Evolutionary conservation across 2,888 invertebrate genomes (phyloP), one percentile per base, ranked within the genome.

Genomic region (Oconnorella tubifera): DNA sequence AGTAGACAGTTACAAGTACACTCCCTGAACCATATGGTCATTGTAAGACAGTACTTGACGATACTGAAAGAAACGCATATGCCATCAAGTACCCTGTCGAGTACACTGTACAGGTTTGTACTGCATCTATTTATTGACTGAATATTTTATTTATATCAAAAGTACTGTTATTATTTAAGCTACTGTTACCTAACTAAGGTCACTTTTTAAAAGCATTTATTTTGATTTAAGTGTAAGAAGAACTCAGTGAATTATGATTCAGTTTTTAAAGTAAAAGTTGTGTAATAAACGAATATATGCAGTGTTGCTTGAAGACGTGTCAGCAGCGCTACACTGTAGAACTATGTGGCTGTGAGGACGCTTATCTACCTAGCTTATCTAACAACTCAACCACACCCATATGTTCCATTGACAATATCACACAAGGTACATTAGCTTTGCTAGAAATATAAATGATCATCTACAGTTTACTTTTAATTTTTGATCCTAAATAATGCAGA

Each of bases 31-130:
- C 40, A 19, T 40, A 40, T 40, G 40, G 40, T 40, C 10, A 40
- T 19, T 40, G 40, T 40, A 40, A 10, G 19, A 40, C 40, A 19
- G 40, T 10, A 19, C 10, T 10, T 19, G 10, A 14, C 40, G 19
- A 40, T 19, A 19, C 10, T 19, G 10, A 10, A 40, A 49, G 61
- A 2, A 64, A 33, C 50, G 67, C 57, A 28, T 67, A 61, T 33
- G 33, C 53, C 28, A 58, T 57, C 48, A 50, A 59, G 4, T 57
- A 64, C 19, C 51, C 56, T 2, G 64, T 67, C 25, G 40, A 40
- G 19, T 40, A 40, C 40, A 40, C 40, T 19, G 40, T 40, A 40
- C 10, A 40, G 40, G 40, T 40, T 10, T 40, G 40, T 19, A 40
- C 10, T 40, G 10, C 10, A 19, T 40, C 40, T 40, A 14, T 40